These are phyloP conservation scores for Amyelois transitella DNA, from an alignment of 1,140 invertebrate species.

Conservation along the genomic window DNA sequence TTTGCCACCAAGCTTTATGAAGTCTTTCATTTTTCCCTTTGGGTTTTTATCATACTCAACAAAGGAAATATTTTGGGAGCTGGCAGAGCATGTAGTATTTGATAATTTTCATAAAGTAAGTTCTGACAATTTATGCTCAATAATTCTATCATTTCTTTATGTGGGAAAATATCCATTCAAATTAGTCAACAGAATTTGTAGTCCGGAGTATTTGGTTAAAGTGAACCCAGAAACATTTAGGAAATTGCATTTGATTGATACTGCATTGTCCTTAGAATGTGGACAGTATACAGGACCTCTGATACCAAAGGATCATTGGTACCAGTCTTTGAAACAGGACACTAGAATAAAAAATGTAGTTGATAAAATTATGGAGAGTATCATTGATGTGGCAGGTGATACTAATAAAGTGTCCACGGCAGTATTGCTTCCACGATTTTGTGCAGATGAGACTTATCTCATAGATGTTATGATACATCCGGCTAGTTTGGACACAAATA, in stretches of 20 bases:
- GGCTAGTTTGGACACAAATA: constrained; percentile 41
- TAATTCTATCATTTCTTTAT: constrained; percentile 80
- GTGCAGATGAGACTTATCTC: constrained; percentile 76
- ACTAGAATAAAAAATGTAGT: constrained; percentile 73
- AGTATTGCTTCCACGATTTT: constrained; percentile 74
- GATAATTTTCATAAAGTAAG: constrained; percentile 77
- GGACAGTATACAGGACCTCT: constrained; percentile 76
- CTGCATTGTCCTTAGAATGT: constrained; percentile 79
- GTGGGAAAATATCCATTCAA: constrained; percentile 79
- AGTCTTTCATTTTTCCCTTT: constrained; percentile 77
- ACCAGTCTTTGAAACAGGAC: constrained; percentile 72
- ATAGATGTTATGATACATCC: constrained; percentile 79
- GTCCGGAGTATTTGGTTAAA: constrained; percentile 77
- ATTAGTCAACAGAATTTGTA: constrained; percentile 78
- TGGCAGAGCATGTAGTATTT: constrained; percentile 75
- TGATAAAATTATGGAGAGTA: constrained; percentile 62
- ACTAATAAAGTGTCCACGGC: constrained; percentile 64
- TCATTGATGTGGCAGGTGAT: constrained; percentile 64
- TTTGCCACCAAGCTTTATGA: constrained; percentile 74
- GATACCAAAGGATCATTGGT: constrained; percentile 72
- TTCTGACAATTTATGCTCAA: constrained; percentile 76
- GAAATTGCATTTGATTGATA: constrained; percentile 79
- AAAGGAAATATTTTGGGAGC: constrained; percentile 77
- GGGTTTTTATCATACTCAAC: constrained; percentile 79
- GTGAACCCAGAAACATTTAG: constrained; percentile 65